A percentile compares a stretch with the other conserved stretches of the same genome.
Conservation (phyloP, 2,888 invertebrate species). For the Tolmerus cingulatus region DNA sequence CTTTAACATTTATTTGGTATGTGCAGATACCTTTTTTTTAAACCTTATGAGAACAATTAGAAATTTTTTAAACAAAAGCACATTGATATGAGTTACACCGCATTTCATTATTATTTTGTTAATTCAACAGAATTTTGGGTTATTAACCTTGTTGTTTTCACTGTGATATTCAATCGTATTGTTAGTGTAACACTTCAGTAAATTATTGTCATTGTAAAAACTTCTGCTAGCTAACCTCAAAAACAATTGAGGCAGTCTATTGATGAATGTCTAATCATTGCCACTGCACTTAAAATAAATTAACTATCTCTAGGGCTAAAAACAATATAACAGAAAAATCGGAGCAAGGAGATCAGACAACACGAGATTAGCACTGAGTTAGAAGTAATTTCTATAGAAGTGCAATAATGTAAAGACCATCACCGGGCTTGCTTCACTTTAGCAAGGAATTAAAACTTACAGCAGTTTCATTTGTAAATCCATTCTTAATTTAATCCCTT, state of each 20-base stretch:
- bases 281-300: background rate
- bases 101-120: no score
- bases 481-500: background rate
- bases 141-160: no score
- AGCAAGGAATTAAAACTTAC: background rate
- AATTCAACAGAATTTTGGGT: no score
- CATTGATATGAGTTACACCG: no score
- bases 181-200: no score
- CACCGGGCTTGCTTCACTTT: background rate
- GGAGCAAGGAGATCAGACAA: background rate
- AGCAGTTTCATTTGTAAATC: background rate
- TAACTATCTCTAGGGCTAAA: background rate
- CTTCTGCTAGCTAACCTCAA: no score
- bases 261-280: background rate
- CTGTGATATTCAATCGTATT: background rate
- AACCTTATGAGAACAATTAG: no score
- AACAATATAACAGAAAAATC: background rate
- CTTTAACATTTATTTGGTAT: no score
- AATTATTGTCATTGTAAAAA: no score
- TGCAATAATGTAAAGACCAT: background rate
- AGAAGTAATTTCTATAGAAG: no score
- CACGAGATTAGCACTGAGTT: background rate
- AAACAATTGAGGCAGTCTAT: background rate
- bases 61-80: no score
- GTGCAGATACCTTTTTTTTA: no score